A percentile compares a stretch with the other conserved stretches of the same genome.
phyloP scores from a whole-genome alignment of 2,113 vertebrate species.

The Jaculus jaculus region DNA sequence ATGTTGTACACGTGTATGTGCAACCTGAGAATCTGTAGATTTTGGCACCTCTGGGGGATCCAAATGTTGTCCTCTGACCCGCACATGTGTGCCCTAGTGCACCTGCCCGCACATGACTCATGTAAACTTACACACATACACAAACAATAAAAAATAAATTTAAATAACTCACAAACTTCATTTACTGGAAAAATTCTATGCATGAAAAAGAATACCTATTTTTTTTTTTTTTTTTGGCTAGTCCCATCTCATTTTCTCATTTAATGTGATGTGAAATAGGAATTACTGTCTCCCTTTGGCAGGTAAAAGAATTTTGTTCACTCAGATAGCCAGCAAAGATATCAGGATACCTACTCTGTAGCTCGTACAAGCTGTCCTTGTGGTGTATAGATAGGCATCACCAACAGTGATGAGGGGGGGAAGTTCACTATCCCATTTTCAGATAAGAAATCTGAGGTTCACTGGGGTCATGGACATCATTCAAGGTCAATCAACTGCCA shows the following conservation, averaged over 20 bases:
- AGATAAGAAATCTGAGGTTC: not conserved
- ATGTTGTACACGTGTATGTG: not conserved
- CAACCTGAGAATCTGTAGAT: not conserved
- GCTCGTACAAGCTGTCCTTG: not conserved
- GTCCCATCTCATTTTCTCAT: not conserved
- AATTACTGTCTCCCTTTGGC: not conserved
- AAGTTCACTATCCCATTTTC: not conserved
- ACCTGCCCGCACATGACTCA: too few relatives aligned
- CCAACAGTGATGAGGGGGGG: not conserved
- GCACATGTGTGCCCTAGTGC: too few relatives aligned
- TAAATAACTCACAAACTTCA: not conserved
- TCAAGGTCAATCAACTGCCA: not conserved
- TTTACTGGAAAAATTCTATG: not conserved
- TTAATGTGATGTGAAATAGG: not conserved
- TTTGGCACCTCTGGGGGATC: too few relatives aligned
- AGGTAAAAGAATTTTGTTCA: not conserved
- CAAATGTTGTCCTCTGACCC: too few relatives aligned
- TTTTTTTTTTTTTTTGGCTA: not conserved
- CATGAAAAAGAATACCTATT: not conserved
- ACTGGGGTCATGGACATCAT: not conserved
- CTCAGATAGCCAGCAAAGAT: not conserved
- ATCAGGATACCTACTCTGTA: too few relatives aligned
- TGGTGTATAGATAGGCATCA: fast-evolving
- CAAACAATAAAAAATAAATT: not conserved
- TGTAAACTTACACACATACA: too few relatives aligned